phyloP scores from a whole-genome alignment of 2,797 vertebrate species.

The Rhinoraja longicauda region DNA sequence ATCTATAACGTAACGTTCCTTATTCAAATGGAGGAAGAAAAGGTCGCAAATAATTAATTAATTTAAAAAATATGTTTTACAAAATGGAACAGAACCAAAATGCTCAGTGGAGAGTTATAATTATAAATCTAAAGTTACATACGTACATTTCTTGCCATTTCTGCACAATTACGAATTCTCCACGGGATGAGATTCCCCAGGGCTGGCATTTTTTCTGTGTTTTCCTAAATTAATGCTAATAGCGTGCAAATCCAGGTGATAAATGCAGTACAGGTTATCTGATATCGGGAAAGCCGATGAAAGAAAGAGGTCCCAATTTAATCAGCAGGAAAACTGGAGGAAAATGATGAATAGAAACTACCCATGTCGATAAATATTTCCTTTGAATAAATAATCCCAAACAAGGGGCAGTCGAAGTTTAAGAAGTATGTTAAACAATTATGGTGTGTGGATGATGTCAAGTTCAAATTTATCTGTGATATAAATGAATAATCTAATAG shows the following conservation, averaged over 20 bases:
- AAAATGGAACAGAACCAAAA: background rate
- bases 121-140: background rate
- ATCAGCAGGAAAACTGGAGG: background rate
- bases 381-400: background rate
- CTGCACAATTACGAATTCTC: background rate
- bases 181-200: background rate
- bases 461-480: background rate
- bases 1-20: too few relatives aligned
- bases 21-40: conserved; percentile 40
- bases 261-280: background rate
- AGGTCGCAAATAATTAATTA: conserved; percentile 42
- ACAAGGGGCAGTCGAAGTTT: too few relatives aligned
- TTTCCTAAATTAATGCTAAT: background rate
- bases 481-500: background rate
- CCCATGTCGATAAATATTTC: background rate
- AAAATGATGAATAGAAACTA: background rate
- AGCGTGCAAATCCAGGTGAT: background rate
- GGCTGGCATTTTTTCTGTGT: background rate
- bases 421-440: background rate
- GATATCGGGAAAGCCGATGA: background rate
- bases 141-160: background rate
- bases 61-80: conserved; percentile 25
- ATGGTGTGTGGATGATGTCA: background rate
- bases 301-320: background rate
- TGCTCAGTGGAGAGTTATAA: background rate